These are phyloP conservation scores for Pollenia griseotomentosa DNA, from an alignment of 2,888 invertebrate genomes.

Conservation along the genomic window DNA sequence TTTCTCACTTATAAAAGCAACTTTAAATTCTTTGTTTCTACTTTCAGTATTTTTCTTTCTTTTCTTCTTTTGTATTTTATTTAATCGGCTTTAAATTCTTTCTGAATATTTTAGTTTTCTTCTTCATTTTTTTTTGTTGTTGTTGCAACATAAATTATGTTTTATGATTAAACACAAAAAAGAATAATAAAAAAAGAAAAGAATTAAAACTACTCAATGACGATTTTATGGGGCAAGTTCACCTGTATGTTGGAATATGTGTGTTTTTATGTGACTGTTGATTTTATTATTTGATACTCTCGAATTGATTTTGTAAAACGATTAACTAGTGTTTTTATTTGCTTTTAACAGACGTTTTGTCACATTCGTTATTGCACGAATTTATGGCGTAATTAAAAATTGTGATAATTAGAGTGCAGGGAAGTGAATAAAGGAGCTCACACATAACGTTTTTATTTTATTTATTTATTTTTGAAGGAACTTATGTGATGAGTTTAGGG, in stretches of 20 bases:
- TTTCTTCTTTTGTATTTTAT: slow-evolving; percentile 34
- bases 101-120: slow-evolving; percentile 49
- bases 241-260: background rate
- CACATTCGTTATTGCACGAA: slow-evolving; percentile 55
- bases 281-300: slow-evolving; percentile 24
- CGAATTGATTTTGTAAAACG: slow-evolving; percentile 49
- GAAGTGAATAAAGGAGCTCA: background rate
- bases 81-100: slow-evolving; percentile 70
- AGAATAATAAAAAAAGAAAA: background rate
- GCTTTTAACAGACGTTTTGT: slow-evolving; percentile 54
- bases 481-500: too few species aligned
- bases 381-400: slow-evolving; percentile 61
- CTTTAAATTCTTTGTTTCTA: slow-evolving; percentile 34
- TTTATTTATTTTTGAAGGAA: too few species aligned
- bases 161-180: slow-evolving; percentile 57
- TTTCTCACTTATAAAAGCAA: slow-evolving; percentile 13
- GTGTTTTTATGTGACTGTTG: slow-evolving; percentile 1
- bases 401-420: background rate
- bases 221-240: slow-evolving; percentile 49
- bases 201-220: slow-evolving; percentile 8
- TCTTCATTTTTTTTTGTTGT: background rate
- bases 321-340: slow-evolving; percentile 66
- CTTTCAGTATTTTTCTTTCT: slow-evolving; percentile 15
- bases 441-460: too few species aligned
- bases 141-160: slow-evolving; percentile 46